Evolutionary conservation across 2,888 invertebrate species (phyloP), one percentile per base, ranked within the genome.

Genomic region (Cataglyphis livida): DNA sequence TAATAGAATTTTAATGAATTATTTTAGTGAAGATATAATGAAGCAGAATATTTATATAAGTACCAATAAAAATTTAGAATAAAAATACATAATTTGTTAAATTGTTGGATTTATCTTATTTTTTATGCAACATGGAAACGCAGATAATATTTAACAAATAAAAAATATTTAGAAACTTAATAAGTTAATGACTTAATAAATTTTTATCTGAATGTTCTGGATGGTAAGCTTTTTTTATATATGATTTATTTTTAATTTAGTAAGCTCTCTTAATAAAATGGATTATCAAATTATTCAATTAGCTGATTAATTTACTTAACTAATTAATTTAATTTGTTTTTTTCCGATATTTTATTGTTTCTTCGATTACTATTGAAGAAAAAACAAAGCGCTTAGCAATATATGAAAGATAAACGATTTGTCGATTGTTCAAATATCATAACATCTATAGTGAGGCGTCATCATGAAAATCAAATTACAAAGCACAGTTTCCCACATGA

Each of bases 391-490:
- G 4, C 4, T 62, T 61, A 61, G 32, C 10, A 5, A 32, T n/a
- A 1, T 62, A 9, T 62, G 10, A 10, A 32, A 62, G 32, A 28
- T 62, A 32, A 28, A n/a, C 5, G 4, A 62, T 32, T 62, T n/a
- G n/a, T 32, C 10, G n/a, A 32, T 62, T 9, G 61, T 61, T 12
- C 7, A 59, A 59, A 61, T 18, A 61, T 61, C 10, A 5, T 62
- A 62, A 62, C 32, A 62, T 32, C 18, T n/a, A 62, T 32, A 21
- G 35, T 12, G 62, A 68, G 82, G 79, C 79, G 82, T 84, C 70
- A 84, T 74, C 79, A 35, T 87, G 87, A 79, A 84, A 87, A 85
- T 76, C 81, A 85, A 85, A 81, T 87, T 54, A 57, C 54, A 68
- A 62, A 61, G 75, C 65, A 62, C n/a, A 76, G 57, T 51, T 9